Percentiles rank a stretch among this genome's conserved stretches.
Conservation (phyloP, 2,113 vertebrate species). For the cat (Felis catus) region F.catus_Fca126_mat1.0 CM031423.1:37497001-37497500, state of each 20-base stretch:
- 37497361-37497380: background rate
- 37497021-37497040: background rate
- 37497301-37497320: background rate
- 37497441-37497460: background rate
- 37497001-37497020: background rate
- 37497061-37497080: background rate
- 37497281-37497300: background rate
- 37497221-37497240: too few species aligned
- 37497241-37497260: background rate
- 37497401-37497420: background rate
- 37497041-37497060: background rate
- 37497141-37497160: background rate
- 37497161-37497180: background rate
- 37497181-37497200: background rate
- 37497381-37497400: background rate
- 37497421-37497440: background rate
- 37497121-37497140: background rate
- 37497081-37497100: background rate
- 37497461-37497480: background rate
- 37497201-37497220: background rate
- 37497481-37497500: background rate
- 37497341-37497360: background rate
- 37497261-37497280: background rate
- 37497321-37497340: background rate
- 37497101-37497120: background rate